A percentile compares a stretch with the other conserved stretches of the same genome.
Conservation (phyloP, 2,113 vertebrate species). For the Myotis yumanensis region DNA sequence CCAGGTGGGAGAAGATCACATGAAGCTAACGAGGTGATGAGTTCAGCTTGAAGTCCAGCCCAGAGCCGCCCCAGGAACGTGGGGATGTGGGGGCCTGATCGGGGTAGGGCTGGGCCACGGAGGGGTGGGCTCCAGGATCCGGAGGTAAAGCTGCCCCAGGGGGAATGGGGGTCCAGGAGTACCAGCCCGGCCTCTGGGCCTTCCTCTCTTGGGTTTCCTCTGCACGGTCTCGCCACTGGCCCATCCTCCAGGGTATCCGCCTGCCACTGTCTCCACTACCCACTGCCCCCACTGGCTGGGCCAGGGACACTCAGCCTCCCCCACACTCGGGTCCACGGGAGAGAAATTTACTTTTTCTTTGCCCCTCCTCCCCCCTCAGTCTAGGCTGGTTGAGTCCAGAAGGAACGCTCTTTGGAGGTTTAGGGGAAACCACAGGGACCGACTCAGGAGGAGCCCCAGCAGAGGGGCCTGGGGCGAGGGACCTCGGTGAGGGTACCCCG, state of each 20-base stretch:
- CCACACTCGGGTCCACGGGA: fast-evolving
- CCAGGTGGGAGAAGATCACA: neutral
- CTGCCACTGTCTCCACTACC: neutral
- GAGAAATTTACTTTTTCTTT: neutral
- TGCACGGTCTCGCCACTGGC: neutral
- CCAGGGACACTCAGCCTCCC: neutral
- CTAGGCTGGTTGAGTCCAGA: neutral
- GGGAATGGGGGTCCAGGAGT: neutral
- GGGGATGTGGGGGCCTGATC: neutral
- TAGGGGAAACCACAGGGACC: neutral
- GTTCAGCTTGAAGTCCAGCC: neutral
- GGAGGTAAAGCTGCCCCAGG: neutral
- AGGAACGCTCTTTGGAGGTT: neutral
- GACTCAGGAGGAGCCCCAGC: neutral
- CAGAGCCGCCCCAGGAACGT: neutral
- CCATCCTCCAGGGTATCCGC: neutral
- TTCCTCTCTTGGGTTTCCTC: neutral
- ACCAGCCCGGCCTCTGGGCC: neutral
- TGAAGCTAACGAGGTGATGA: neutral
- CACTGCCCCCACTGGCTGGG: neutral
- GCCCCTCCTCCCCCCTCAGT: too few species aligned
- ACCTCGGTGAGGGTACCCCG: neutral
- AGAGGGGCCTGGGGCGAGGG: neutral
- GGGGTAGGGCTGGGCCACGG: neutral
- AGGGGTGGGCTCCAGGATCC: neutral